A percentile compares a stretch with the other conserved stretches of the same genome.
Evolutionary conservation across 2,113 vertebrate genomes (phyloP).

Genomic region (Hyla sarda): DNA sequence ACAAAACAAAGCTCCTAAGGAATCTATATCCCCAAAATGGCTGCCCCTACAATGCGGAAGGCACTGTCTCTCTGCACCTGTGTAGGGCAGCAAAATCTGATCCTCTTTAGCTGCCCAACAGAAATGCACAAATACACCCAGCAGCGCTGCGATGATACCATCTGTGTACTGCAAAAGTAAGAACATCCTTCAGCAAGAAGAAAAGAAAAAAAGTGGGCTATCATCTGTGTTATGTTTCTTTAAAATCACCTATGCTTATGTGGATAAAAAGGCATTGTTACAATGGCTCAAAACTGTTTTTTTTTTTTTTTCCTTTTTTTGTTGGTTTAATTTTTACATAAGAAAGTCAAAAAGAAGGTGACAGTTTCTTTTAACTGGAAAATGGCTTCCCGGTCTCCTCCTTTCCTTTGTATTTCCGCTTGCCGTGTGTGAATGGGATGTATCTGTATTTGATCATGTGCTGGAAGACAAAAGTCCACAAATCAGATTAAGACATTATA

Average conservation of each 20-base stretch:
- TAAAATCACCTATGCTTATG: constrained; percentile 63
- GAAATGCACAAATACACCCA: neutral
- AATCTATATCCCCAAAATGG: neutral
- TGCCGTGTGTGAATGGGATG: constrained; percentile 98
- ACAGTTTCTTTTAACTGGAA: constrained; percentile 88
- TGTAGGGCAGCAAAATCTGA: neutral
- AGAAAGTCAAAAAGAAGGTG: constrained; percentile 68
- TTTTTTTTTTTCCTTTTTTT: constrained; percentile 65
- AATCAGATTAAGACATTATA: neutral
- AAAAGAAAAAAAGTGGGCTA: constrained; percentile 21
- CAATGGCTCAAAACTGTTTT: constrained; percentile 80
- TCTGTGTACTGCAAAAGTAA: neutral
- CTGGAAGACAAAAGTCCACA: constrained; percentile 70
- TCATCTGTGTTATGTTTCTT: neutral
- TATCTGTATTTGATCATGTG: constrained; percentile 99
- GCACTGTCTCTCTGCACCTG: neutral
- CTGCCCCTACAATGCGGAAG: neutral
- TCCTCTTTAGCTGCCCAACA: neutral
- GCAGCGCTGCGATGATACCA: neutral
- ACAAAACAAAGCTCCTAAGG: too few species aligned
- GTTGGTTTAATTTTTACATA: constrained; percentile 64
- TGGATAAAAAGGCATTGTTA: constrained; percentile 79
- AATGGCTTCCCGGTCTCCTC: constrained; percentile 94
- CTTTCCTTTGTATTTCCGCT: constrained; percentile 98
- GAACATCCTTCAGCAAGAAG: constrained; percentile 26